phyloP scores from a whole-genome alignment of 2,888 invertebrate genomes.

The Timema podura region DNA sequence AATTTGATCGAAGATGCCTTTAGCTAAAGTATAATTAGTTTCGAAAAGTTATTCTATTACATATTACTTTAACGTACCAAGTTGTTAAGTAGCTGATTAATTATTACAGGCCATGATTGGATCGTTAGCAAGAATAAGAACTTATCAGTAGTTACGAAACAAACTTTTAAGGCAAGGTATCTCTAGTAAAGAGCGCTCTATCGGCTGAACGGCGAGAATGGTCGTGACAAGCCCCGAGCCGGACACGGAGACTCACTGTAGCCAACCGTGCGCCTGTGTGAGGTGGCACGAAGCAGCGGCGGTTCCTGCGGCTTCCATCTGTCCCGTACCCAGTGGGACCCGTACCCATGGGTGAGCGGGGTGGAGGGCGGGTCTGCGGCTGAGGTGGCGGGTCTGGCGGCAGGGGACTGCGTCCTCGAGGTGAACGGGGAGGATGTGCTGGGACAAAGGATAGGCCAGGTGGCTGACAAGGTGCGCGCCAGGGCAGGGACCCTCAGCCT shows the following conservation, averaged over 20 bases:
- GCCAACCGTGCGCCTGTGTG: slow-evolving; percentile 36
- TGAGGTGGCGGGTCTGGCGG: slow-evolving; percentile 57
- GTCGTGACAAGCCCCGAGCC: not conserved
- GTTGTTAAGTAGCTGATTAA: no score
- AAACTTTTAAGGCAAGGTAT: no score
- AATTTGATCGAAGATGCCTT: no score
- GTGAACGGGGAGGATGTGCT: slow-evolving; percentile 56
- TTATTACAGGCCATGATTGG: no score
- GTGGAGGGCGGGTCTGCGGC: slow-evolving; percentile 61
- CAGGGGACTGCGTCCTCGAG: slow-evolving; percentile 69
- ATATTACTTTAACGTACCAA: no score
- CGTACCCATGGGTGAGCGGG: slow-evolving; percentile 72
- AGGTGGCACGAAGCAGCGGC: slow-evolving; percentile 53
- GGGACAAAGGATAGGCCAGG: slow-evolving; percentile 52
- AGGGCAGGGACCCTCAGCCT: slow-evolving; percentile 33
- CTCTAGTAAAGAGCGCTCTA: no score
- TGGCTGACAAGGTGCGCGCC: slow-evolving; percentile 44
- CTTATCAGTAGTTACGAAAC: no score
- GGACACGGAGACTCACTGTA: slow-evolving; percentile 16
- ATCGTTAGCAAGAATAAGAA: no score
- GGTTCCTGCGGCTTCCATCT: slow-evolving; percentile 67
- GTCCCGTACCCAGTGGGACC: slow-evolving; percentile 74
- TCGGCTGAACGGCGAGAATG: no score
- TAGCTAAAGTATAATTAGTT: no score
- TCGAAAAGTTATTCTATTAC: no score